Evolutionary conservation across 2,113 vertebrate genomes (phyloP).

Genomic region (Uria aalge): DNA sequence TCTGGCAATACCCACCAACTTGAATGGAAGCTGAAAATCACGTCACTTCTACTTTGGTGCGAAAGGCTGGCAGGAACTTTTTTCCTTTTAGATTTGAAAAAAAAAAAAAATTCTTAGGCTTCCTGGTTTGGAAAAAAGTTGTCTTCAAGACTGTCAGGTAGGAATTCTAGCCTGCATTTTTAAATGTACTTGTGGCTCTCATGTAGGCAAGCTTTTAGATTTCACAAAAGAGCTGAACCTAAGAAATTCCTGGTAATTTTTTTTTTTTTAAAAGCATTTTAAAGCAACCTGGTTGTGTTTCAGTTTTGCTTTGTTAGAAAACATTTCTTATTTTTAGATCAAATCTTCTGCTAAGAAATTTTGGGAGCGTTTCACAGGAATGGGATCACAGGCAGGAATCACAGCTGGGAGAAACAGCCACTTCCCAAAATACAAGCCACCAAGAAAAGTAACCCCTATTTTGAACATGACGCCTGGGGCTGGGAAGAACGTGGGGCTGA

Average conservation of each 20-base stretch:
- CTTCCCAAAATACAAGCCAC: constrained; percentile 27
- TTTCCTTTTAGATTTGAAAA: background rate
- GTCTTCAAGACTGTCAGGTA: background rate
- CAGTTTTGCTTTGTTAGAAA: background rate
- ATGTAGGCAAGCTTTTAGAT: background rate
- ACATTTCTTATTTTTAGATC: background rate
- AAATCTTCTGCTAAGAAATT: background rate
- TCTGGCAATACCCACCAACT: background rate
- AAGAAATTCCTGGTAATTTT: background rate
- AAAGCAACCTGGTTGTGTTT: background rate
- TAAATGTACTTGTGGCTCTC: background rate
- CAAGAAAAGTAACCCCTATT: background rate
- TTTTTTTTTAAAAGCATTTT: background rate
- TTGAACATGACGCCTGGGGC: background rate
- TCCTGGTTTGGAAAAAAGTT: background rate
- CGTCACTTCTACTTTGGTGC: background rate
- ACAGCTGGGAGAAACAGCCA: background rate
- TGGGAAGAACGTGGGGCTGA: background rate
- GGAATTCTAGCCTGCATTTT: background rate
- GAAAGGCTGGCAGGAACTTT: background rate
- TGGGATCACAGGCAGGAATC: background rate
- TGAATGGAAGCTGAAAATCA: background rate
- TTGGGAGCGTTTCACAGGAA: background rate
- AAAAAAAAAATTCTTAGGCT: background rate
- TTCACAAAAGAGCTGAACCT: background rate